phyloP scores from a whole-genome alignment of 2,888 invertebrate species.

The Lasioglossum zephyrum region DNA sequence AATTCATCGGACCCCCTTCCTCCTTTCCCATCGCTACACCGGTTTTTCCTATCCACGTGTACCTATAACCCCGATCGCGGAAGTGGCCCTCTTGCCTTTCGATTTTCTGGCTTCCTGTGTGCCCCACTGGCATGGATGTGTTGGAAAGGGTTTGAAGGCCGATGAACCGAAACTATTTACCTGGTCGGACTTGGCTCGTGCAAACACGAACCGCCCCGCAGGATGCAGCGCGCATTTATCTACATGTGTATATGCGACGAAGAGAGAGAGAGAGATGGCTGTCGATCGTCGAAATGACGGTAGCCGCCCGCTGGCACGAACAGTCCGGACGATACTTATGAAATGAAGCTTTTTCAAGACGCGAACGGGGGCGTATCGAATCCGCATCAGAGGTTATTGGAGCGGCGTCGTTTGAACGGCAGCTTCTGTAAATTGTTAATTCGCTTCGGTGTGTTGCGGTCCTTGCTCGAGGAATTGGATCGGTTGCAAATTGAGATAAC shows the following conservation, averaged over 20 bases:
- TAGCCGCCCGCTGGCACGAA: constrained; percentile 4
- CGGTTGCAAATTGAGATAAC: constrained; percentile 24
- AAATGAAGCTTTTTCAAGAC: constrained; percentile 22
- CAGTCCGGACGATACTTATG: constrained; percentile 34
- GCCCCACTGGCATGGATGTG: not conserved
- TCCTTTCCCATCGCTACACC: not conserved
- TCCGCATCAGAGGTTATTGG: constrained; percentile 29
- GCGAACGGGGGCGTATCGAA: not conserved
- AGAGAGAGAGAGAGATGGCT: constrained; percentile 13
- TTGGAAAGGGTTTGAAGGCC: constrained; percentile 44
- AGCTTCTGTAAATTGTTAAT: constrained; percentile 37
- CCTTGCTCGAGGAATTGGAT: constrained; percentile 1
- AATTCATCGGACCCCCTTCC: not conserved
- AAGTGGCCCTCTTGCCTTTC: constrained; percentile 35
- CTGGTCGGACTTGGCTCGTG: constrained; percentile 44
- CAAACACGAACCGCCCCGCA: constrained; percentile 35
- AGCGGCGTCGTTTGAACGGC: not conserved
- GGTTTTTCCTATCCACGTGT: constrained; percentile 20
- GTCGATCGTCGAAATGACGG: constrained; percentile 34
- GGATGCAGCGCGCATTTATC: constrained; percentile 19
- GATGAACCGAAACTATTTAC: constrained; percentile 60
- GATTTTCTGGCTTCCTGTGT: constrained; percentile 48
- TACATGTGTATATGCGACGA: constrained; percentile 17
- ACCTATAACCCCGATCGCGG: constrained; percentile 50
- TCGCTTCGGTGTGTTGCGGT: constrained; percentile 17